Base-by-base conservation (phyloP, 2,888 invertebrate species). In the Scotopteryx bipunctaria region DNA sequence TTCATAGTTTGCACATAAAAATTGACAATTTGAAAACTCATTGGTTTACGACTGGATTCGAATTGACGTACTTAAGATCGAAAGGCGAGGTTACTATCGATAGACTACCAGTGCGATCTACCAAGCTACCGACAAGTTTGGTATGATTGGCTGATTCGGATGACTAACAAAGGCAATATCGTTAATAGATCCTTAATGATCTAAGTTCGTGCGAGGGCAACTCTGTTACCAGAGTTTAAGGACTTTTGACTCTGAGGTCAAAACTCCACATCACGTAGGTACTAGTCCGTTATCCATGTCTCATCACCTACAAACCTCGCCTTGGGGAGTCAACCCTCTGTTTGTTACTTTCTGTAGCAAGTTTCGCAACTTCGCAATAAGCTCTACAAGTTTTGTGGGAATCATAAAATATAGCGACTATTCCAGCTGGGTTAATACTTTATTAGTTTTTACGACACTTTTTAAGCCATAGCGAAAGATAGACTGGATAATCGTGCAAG, bases 351-450 rank as follows among this genome's bases (percentile, higher is more conserved):
- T 52, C 15, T 44, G 47, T 44, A n/a, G n/a, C n/a, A n/a, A n/a
- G n/a, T 17, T 32, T 51, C 50, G 14, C 40, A 61, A 62, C 57
- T 60, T 59, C 19, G 51, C 57, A 56, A 59, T 62, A 60, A 58
- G 57, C 31, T 57, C 57, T 15, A 42, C 48, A 57, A 55, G 50
- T 62, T 55, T 55, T 35, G 41, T 25, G 52, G 52, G 54, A 52
- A 58, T 48, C 53, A 55, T 55, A 50, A 53, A 60, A 42, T 45
- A 44, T 37, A 25, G 46, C 32, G 36, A 41, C 41, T 41, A 46
- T 42, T 52, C 41, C 40, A 17, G 35, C 41, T 13, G 36, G 29
- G 33, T 21, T 41, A 31, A 31, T 42, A 47, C 40, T 13, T 33
- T 40, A 37, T 37, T 32, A 42, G 29, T 46, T 52, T 37, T 41